These are phyloP conservation scores for Enhydra lutris DNA, from an alignment of 2,113 vertebrate genomes.

Conservation along the genomic window DNA sequence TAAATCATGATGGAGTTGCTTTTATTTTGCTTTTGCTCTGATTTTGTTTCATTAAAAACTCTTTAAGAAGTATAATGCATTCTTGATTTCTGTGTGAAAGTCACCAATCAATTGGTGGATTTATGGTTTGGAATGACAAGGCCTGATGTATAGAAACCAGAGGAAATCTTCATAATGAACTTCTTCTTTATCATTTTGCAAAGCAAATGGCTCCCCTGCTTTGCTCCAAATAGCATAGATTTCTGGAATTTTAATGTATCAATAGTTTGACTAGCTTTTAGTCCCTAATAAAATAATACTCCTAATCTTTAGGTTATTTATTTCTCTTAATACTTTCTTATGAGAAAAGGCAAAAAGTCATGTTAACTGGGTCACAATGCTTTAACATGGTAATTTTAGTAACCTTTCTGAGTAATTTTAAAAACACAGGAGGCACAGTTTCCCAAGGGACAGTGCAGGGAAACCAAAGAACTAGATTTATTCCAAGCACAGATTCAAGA, in stretches of 20 bases:
- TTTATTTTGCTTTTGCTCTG: neutral
- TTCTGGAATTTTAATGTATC: neutral
- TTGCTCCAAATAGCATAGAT: neutral
- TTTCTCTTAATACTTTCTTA: neutral
- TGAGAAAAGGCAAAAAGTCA: neutral
- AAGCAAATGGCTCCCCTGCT: neutral
- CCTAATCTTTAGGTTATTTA: neutral
- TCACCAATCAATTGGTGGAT: neutral
- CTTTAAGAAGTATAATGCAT: neutral
- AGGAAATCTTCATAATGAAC: neutral
- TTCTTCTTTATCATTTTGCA: neutral
- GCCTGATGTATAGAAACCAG: neutral
- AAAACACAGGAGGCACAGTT: neutral
- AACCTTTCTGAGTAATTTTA: neutral
- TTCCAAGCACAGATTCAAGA: neutral
- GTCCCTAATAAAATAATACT: constrained; percentile 6
- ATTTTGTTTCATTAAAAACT: constrained; percentile 38
- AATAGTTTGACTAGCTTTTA: constrained; percentile 35
- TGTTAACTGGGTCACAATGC: neutral
- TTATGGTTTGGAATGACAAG: constrained; percentile 9
- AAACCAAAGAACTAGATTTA: neutral
- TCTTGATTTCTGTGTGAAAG: neutral
- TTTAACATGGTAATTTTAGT: neutral
- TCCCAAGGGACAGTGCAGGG: rapidly evolving
- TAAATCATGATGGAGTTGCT: neutral